Percentiles rank a stretch among this genome's conserved stretches.
phyloP scores from a whole-genome alignment of 2,113 vertebrate species.

The Alaudala cheleensis region DNA sequence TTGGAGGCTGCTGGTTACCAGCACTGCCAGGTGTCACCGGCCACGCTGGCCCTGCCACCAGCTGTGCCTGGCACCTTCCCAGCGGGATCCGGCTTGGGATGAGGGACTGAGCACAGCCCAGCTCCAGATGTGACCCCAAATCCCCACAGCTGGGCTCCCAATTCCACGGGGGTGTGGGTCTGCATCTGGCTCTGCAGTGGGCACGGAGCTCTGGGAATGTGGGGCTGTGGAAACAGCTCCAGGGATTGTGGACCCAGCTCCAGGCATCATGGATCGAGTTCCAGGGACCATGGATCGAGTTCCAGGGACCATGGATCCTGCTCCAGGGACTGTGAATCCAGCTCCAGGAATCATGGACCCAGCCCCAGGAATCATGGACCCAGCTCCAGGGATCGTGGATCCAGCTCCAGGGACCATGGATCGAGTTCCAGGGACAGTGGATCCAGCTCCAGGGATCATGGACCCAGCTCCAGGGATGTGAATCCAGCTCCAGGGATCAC shows the following conservation, averaged over 20 bases:
- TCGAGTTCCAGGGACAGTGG: no score
- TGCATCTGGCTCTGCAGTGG: background rate
- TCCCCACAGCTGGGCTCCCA: background rate
- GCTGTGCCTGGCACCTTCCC: background rate
- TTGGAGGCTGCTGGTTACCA: background rate
- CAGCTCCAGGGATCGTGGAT: no score
- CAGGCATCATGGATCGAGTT: no score
- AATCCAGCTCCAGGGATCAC: background rate
- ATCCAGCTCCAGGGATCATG: no score
- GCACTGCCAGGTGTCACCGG: background rate
- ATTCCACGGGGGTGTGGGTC: rapidly evolving
- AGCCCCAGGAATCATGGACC: background rate
- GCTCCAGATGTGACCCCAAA: background rate
- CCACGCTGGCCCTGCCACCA: rapidly evolving
- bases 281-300: no score
- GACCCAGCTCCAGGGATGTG: background rate
- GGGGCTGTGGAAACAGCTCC: background rate
- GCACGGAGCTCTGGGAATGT: rapidly evolving
- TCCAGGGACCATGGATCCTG: no score
- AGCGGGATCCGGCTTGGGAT: rapidly evolving
- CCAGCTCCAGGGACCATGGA: no score
- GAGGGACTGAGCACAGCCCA: rapidly evolving
- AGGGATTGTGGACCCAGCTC: background rate
- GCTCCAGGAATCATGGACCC: background rate
- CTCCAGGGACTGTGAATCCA: no score